phyloP scores from a whole-genome alignment of 2,888 invertebrate species.

The Polymixis flavicincta region DNA sequence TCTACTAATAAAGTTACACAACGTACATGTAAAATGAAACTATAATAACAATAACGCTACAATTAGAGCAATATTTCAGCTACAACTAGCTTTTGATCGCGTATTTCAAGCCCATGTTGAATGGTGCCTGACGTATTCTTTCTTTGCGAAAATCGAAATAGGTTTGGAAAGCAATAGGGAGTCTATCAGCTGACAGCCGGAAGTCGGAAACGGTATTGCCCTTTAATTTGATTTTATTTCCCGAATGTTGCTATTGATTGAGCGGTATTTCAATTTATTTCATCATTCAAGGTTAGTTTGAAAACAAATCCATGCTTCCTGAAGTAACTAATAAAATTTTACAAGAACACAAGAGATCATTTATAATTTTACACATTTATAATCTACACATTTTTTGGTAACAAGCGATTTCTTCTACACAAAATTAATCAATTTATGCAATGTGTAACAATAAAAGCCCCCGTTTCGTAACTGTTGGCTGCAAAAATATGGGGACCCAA shows the following conservation, averaged over 20 bases:
- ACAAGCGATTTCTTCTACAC: not conserved
- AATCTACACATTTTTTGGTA: not conserved
- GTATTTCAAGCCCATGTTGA: constrained; percentile 91
- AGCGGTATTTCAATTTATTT: not conserved
- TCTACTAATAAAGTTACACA: constrained; percentile 90
- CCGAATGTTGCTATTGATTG: constrained; percentile 54
- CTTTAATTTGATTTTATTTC: constrained; percentile 59
- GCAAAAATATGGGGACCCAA: not conserved
- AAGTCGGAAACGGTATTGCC: constrained; percentile 79
- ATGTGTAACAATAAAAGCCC: no score
- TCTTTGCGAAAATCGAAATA: constrained; percentile 90
- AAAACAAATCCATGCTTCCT: not conserved
- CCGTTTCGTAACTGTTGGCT: not conserved
- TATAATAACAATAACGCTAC: constrained; percentile 90
- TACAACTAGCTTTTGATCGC: constrained; percentile 90
- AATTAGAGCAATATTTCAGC: constrained; percentile 90
- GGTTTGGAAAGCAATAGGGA: constrained; percentile 86
- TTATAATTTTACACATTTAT: no score
- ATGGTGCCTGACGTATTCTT: constrained; percentile 91
- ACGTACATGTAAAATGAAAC: constrained; percentile 90
- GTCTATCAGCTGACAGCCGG: constrained; percentile 90
- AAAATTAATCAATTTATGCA: not conserved
- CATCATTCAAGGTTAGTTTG: constrained; percentile 21
- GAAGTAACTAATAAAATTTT: not conserved
- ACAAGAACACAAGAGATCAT: not conserved